Base-by-base conservation (phyloP, 2,888 invertebrate genomes). In the Scaptomyza reducta region DNA sequence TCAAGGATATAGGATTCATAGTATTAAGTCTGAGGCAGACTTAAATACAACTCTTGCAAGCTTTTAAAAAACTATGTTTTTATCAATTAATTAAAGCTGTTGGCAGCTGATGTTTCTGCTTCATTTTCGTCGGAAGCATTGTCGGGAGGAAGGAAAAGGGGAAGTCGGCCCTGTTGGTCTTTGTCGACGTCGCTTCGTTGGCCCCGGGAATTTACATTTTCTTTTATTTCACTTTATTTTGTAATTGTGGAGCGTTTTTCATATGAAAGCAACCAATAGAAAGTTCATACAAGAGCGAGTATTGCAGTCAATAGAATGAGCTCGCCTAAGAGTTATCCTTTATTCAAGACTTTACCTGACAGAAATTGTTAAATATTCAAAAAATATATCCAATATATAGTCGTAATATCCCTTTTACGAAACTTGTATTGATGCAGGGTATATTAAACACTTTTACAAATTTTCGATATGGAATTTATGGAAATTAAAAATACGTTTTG, bases 391-490 rank as follows among this genome's bases (percentile, higher is more conserved):
- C 22, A 22, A 22, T 22, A 4, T 1, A 22, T 22, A 4, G 22
- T 22, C 3, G 1, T 31, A 13, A 47, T 13, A 47, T n/a, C 18
- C 49, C 1, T 16, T 13, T 6, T 16, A 47, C 0, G 1, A 9
- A n/a, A 16, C 7, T n/a, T 6, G n/a, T 18, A 10, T 33, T 33
- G 3, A 10, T 18, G 18, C 18, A 49, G 33, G 49, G 18, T 33
- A 33, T 31, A 31, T 41, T 41, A 60, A 59, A 73, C 70, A 70
- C 64, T 60, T 65, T 64, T 70, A 49, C 67, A 62, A 69, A 79
- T 79, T 79, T 75, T 69, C 70, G 70, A 70, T 61, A 83, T 71
- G 86, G 79, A 86, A 82, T 86, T 69, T 86, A 83, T 87, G 72
- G 42, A 88, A 87, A 86, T 83, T 79, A 77, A 78, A 72, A 71